phyloP scores from a whole-genome alignment of 2,888 invertebrate genomes.

The Xylota sylvarum region DNA sequence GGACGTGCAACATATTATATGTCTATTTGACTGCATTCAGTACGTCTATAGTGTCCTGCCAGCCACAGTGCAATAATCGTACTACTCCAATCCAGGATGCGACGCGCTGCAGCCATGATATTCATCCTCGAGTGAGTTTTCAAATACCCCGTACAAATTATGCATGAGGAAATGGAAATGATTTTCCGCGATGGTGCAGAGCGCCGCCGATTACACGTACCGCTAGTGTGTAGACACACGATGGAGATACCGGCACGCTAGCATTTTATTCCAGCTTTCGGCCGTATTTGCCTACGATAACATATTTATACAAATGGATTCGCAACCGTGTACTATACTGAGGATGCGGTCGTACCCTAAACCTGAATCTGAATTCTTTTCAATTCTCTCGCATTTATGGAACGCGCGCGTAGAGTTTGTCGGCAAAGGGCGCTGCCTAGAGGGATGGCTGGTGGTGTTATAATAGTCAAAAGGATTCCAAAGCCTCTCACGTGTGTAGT shows the following conservation, averaged over 20 bases:
- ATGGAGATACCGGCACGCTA: conserved; percentile 4
- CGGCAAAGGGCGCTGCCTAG: no score
- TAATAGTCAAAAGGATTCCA: conserved; percentile 39
- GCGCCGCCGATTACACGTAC: conserved; percentile 61
- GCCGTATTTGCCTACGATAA: conserved; percentile 39
- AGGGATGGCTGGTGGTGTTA: no score
- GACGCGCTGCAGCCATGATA: conserved; percentile 35
- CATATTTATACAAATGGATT: conserved; percentile 66
- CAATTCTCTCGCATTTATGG: neutral
- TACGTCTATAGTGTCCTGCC: conserved; percentile 3
- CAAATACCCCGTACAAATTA: conserved; percentile 71
- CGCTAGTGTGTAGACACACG: conserved; percentile 15
- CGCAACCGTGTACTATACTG: conserved; percentile 2
- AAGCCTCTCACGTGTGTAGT: conserved; percentile 1
- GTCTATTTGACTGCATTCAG: conserved; percentile 48
- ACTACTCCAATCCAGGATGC: conserved; percentile 8
- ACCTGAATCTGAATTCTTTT: conserved; percentile 2
- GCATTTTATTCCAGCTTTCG: conserved; percentile 15
- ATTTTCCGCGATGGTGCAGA: conserved; percentile 59
- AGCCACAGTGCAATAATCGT: conserved; percentile 6
- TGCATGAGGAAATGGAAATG: conserved; percentile 76
- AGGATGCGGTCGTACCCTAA: conserved; percentile 25
- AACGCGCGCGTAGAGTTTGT: no score
- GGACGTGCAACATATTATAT: conserved; percentile 67
- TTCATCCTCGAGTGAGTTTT: conserved; percentile 69